Base-by-base conservation (phyloP, 2,797 vertebrate genomes). In the Anas flavirostris region DNA sequence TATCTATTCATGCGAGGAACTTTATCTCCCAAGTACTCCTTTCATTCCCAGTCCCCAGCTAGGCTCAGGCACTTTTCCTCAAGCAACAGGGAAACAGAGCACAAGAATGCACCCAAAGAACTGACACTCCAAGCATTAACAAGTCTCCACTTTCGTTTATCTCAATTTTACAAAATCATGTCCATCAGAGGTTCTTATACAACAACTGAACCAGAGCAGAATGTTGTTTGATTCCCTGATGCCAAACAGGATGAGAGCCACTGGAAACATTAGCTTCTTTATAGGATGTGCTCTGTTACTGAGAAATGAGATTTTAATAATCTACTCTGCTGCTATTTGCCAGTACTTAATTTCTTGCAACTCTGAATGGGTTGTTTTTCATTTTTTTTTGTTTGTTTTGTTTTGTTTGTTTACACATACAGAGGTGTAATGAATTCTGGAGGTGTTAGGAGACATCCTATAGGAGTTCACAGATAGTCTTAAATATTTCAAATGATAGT, bases 21-120 rank as follows among this genome's bases (percentile, higher is more conserved):
- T 0, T 0, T 21, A 37, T n/a, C 9, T 86, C 29, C 29, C 55
- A 81, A 26, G 7, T 82, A 26, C 4, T 10, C 7, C 9, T 44
- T 72, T 66, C 8, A 43, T 58, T 58, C 31, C 7, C 56, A 41
- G 6, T 28, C 4, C 17, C 5, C 9, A 23, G 6, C 7, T 33
- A 60, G 22, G 31, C 12, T 76, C 12, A 44, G 22, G 8, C 3
- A 3, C 4, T 33, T 72, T 10, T 10, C 33, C 29, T 7, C 16
- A 66, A 91, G 14, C 15, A 8, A 31, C 0, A 0, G 7, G 10
- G 46, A 84, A 82, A 41, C 9, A 67, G 26, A 28, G 55, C 23
- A 35, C 11, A 64, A 37, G 5, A 2, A 46, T 44, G 2, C 9
- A 7, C 7, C 5, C 2, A 5, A 52, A 41, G 3, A 46, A 14